Evolutionary conservation across 2,797 vertebrate genomes (phyloP).

Genomic region (Otolemur crassicaudatus): DNA sequence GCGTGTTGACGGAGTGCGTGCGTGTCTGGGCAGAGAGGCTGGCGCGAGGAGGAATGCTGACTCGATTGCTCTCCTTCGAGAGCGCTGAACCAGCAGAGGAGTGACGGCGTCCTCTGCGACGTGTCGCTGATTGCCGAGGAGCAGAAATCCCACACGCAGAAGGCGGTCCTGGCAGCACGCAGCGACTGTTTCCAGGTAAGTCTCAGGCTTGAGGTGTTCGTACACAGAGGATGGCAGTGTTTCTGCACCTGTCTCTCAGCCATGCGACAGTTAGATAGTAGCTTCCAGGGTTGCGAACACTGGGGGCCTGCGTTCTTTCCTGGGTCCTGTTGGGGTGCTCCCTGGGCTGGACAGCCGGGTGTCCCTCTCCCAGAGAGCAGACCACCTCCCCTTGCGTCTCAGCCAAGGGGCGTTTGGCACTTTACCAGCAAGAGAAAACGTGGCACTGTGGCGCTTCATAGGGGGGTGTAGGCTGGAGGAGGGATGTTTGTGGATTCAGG

Average conservation of each 20-base stretch:
- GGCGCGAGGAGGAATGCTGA: too few relatives aligned
- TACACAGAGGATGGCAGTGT: background rate
- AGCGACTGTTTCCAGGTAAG: conserved; percentile 87
- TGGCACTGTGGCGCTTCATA: background rate
- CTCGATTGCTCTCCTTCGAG: too few relatives aligned
- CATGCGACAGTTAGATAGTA: background rate
- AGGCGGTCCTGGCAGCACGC: too few relatives aligned
- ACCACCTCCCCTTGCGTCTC: background rate
- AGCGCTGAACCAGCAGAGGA: too few relatives aligned
- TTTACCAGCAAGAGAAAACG: background rate
- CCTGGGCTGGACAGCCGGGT: background rate
- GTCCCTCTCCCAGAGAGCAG: background rate
- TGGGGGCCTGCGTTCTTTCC: background rate
- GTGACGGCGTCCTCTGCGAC: too few relatives aligned
- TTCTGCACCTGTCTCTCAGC: background rate
- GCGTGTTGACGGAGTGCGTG: too few relatives aligned
- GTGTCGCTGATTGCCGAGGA: too few relatives aligned
- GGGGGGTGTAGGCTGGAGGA: background rate
- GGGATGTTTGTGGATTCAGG: background rate
- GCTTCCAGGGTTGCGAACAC: background rate
- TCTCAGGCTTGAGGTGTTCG: conserved; percentile 59
- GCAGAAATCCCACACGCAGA: too few relatives aligned
- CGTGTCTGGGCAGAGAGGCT: too few relatives aligned
- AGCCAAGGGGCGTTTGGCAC: background rate
- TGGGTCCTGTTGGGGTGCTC: background rate